phyloP scores from a whole-genome alignment of 2,888 invertebrate species.

The Shargacucullia verbasci region DNA sequence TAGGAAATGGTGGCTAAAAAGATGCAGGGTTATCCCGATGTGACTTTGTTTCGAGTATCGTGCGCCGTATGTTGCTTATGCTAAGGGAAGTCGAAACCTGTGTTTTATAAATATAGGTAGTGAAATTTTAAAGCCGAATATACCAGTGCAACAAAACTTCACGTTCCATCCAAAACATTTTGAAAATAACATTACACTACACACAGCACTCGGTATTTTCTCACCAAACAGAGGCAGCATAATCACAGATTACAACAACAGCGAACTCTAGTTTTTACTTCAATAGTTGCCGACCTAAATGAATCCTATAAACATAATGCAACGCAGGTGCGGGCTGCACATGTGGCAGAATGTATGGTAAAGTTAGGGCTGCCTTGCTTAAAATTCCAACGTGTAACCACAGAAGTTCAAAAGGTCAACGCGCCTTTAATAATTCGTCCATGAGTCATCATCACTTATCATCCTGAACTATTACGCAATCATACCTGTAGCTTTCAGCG shows the following conservation, averaged over 20 bases:
- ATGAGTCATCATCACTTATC: too few species aligned
- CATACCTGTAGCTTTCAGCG: too few species aligned
- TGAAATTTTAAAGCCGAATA: too few species aligned
- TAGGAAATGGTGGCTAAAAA: too few species aligned
- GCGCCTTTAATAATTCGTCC: too few species aligned
- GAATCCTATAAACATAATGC: conserved; percentile 45
- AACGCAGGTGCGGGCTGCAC: conserved; percentile 34
- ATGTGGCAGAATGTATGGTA: conserved; percentile 22
- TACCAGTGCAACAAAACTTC: conserved; percentile 12
- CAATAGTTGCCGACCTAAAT: conserved; percentile 37
- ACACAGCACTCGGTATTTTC: conserved; percentile 2
- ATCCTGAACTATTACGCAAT: too few species aligned
- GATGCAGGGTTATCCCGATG: too few species aligned
- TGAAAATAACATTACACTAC: conserved; percentile 15
- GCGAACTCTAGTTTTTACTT: conserved; percentile 43
- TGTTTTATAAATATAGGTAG: too few species aligned
- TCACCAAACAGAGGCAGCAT: conserved; percentile 20
- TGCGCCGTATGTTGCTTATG: too few species aligned
- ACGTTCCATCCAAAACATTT: conserved; percentile 5
- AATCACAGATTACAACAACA: conserved; percentile 30
- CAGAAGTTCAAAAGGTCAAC: conserved; percentile 14
- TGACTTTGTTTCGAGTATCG: too few species aligned
- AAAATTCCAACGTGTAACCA: conserved; percentile 20
- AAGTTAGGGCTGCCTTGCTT: conserved; percentile 37
- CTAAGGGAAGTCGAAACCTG: too few species aligned